These are phyloP conservation scores for Conops quadrifasciatus DNA, from an alignment of 2,888 invertebrate genomes.

Conservation along the genomic window DNA sequence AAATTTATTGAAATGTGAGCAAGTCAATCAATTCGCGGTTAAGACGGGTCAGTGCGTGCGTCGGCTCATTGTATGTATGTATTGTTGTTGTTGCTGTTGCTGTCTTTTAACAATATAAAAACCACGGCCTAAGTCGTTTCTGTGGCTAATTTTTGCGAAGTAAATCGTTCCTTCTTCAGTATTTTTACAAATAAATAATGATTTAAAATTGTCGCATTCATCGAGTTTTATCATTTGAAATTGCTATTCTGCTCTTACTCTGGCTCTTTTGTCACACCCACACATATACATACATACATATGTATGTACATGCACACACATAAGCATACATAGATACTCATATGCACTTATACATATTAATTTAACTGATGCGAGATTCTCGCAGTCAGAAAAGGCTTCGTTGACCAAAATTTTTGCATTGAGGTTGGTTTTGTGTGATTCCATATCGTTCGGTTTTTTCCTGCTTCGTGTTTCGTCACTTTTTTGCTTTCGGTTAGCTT, in stretches of 20 bases:
- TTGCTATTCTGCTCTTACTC: background rate
- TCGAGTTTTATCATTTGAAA: background rate
- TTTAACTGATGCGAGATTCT: background rate
- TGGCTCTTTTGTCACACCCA: background rate
- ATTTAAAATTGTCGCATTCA: background rate
- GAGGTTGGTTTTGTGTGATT: slow-evolving; percentile 25
- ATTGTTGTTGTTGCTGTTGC: background rate
- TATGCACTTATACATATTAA: background rate
- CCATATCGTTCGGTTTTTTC: background rate
- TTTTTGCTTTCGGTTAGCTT: background rate
- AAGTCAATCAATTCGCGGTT: slow-evolving; percentile 50
- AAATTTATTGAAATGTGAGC: background rate
- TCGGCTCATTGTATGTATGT: background rate
- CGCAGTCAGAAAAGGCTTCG: background rate
- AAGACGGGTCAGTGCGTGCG: slow-evolving; percentile 56
- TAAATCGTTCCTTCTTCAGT: background rate
- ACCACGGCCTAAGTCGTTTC: no score
- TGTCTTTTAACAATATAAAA: background rate
- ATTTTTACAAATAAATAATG: background rate
- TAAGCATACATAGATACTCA: background rate
- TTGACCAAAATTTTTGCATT: slow-evolving; percentile 22
- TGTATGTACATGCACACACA: background rate
- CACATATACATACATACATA: no score
- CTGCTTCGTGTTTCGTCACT: background rate
- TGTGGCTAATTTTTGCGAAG: background rate